phyloP scores from a whole-genome alignment of 2,797 vertebrate species.

The Lacerta agilis region DNA sequence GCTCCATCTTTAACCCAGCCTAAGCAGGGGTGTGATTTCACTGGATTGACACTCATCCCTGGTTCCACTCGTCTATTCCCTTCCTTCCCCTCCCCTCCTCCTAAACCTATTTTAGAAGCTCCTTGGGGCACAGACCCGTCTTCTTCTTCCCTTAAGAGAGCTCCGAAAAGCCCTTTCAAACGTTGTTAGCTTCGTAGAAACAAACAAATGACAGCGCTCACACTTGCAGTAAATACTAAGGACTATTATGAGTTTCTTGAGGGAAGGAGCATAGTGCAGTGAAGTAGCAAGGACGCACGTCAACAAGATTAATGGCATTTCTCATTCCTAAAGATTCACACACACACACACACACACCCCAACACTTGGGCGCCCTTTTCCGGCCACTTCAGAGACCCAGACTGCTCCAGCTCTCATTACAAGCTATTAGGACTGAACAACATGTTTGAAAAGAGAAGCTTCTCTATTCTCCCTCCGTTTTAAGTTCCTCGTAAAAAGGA shows the following conservation, averaged over 20 bases:
- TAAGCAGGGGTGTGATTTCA: not conserved
- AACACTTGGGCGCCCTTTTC: conserved; percentile 15
- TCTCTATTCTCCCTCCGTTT: conserved; percentile 31
- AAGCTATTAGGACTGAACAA: conserved; percentile 22
- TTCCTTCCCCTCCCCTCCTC: not conserved
- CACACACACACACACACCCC: not conserved
- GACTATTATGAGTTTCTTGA: conserved; percentile 46
- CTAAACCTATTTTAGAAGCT: not conserved
- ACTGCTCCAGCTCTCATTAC: conserved; percentile 4
- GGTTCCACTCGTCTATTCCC: not conserved
- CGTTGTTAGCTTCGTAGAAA: not conserved
- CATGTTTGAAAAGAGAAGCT: conserved; percentile 53
- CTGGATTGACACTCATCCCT: not conserved
- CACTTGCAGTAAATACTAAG: not conserved
- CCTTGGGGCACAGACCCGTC: not conserved
- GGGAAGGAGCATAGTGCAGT: conserved; percentile 48
- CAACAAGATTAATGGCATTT: conserved; percentile 51
- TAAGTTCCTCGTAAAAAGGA: conserved; percentile 42
- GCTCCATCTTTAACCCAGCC: no score
- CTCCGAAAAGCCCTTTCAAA: not conserved
- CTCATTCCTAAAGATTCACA: conserved; percentile 40
- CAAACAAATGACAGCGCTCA: not conserved
- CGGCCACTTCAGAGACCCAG: conserved; percentile 43
- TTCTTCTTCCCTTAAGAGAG: not conserved
- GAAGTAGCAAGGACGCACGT: conserved; percentile 61